Evolutionary conservation across 1,140 invertebrate species (phyloP).

Genomic region (Micrasema minimum): DNA sequence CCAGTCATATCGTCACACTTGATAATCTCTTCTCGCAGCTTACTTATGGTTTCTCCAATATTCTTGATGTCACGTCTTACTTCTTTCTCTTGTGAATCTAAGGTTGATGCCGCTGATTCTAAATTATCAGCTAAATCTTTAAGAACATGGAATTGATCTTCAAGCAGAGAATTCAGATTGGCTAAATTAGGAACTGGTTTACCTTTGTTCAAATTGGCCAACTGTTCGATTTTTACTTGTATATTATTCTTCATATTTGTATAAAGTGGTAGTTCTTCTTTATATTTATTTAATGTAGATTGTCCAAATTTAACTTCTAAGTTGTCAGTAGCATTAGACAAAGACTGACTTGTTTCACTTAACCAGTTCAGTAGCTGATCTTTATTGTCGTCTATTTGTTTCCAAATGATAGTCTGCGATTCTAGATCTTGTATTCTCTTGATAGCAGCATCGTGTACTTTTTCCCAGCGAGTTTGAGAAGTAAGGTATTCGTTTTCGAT

Average conservation of each 20-base stretch:
- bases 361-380: constrained; percentile 87
- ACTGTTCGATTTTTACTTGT: constrained; percentile 80
- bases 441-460: constrained; percentile 75
- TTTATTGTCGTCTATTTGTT: constrained; percentile 88
- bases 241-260: constrained; percentile 80
- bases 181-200: constrained; percentile 76
- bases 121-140: constrained; percentile 79
- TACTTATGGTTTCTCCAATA: constrained; percentile 75
- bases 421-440: constrained; percentile 83
- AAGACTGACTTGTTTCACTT: constrained; percentile 78
- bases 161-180: constrained; percentile 75
- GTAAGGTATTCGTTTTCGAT: constrained; percentile 73
- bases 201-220: constrained; percentile 82
- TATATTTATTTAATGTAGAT: constrained; percentile 82
- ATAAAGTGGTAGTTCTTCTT: constrained; percentile 85
- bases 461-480: constrained; percentile 79
- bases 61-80: constrained; percentile 78
- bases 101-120: constrained; percentile 74
- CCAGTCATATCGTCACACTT: constrained; percentile 93
- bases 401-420: constrained; percentile 90
- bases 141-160: constrained; percentile 83
- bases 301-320: constrained; percentile 84
- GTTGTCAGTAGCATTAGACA: constrained; percentile 79
- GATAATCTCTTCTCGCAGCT: constrained; percentile 85
- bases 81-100: constrained; percentile 79